phyloP scores from a whole-genome alignment of 2,797 vertebrate species.

The Myotis planiceps region DNA sequence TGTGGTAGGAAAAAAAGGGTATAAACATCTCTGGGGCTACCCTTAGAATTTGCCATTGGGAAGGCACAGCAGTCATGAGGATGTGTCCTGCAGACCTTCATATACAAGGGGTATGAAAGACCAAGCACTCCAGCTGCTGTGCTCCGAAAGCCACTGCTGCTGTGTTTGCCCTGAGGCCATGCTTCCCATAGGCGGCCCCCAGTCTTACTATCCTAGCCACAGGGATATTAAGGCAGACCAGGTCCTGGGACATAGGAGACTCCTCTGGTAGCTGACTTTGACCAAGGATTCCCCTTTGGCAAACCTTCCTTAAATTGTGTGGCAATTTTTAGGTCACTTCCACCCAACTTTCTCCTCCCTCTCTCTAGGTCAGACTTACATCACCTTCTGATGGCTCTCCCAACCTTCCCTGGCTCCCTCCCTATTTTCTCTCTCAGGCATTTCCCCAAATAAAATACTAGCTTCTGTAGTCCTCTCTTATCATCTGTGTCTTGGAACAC shows the following conservation, averaged over 20 bases:
- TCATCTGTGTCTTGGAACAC: not conserved
- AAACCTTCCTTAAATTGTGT: not conserved
- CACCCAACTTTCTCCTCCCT: not conserved
- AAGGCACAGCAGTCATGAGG: not conserved
- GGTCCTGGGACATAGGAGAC: not conserved
- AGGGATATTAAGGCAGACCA: not conserved
- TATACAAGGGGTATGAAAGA: not conserved
- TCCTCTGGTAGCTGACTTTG: not conserved
- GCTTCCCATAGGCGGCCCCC: not conserved
- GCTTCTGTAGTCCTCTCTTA: not conserved
- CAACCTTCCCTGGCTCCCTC: not conserved
- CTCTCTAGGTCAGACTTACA: not conserved
- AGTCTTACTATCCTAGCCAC: not conserved
- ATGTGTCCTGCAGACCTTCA: not conserved
- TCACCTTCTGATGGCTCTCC: not conserved
- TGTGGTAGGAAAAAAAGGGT: not conserved
- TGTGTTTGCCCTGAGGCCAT: not conserved
- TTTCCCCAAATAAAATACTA: not conserved
- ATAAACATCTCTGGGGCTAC: not conserved
- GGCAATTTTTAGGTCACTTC: conserved; percentile 1
- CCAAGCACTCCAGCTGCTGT: not conserved
- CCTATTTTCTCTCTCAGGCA: not conserved
- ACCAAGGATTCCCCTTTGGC: not conserved
- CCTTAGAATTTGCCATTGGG: not conserved
- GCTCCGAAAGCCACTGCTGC: not conserved